These are phyloP conservation scores for Gasterosteus nipponicus DNA, from an alignment of 2,113 vertebrate species.

Conservation along the genomic window DNA sequence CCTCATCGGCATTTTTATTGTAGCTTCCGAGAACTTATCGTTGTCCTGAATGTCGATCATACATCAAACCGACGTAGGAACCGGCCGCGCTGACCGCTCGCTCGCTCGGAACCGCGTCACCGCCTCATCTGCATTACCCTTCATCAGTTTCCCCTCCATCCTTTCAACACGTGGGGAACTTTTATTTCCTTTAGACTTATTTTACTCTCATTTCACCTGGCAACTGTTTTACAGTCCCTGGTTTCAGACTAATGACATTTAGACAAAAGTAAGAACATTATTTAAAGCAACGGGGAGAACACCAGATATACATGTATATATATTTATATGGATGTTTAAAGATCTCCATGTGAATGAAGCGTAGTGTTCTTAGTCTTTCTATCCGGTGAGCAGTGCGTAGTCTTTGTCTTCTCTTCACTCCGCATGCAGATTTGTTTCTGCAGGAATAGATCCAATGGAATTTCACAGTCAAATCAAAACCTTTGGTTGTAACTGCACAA, in stretches of 20 bases:
- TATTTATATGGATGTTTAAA: not conserved
- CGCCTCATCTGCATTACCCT: slow-evolving; percentile 1
- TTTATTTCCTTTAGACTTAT: slow-evolving; percentile 24
- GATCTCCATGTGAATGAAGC: not conserved
- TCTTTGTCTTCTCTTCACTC: not conserved
- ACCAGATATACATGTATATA: not conserved
- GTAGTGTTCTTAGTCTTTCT: not conserved
- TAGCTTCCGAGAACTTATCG: slow-evolving; percentile 11
- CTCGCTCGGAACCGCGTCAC: not conserved
- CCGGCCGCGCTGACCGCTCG: not conserved
- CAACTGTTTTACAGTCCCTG: slow-evolving; percentile 47
- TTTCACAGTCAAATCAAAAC: slow-evolving; percentile 17
- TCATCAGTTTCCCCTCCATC: slow-evolving; percentile 43
- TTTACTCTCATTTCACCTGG: slow-evolving; percentile 21
- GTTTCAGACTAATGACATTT: not conserved
- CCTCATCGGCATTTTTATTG: slow-evolving; percentile 20
- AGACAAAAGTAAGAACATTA: not conserved
- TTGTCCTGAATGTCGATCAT: slow-evolving; percentile 5
- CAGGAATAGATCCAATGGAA: slow-evolving; percentile 13
- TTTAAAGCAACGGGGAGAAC: not conserved
- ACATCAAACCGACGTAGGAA: not conserved
- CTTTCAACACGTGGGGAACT: not conserved
- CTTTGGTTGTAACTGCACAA: slow-evolving; percentile 12
- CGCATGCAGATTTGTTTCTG: slow-evolving; percentile 5
- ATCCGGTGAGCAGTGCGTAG: not conserved